A percentile compares a stretch with the other conserved stretches of the same genome.
These are phyloP conservation scores for Nomada fucata DNA, from an alignment of 2,888 invertebrate genomes.

Conservation along the genomic window DNA sequence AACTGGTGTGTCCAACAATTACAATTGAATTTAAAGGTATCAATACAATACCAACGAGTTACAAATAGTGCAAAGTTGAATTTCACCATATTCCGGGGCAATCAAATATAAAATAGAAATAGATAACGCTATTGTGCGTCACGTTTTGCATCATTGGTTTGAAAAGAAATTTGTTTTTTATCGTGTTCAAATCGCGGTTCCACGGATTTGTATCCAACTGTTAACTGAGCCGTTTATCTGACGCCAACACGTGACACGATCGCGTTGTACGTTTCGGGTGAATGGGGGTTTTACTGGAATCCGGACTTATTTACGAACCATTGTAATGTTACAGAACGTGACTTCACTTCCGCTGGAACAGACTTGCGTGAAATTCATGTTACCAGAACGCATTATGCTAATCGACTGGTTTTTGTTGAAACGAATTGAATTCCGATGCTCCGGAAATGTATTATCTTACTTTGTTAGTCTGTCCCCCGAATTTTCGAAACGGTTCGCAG, in stretches of 20 bases:
- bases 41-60: too few species aligned
- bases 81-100: too few species aligned
- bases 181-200: slow-evolving; percentile 16
- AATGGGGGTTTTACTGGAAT: slow-evolving; percentile 57
- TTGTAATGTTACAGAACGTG: slow-evolving; percentile 62
- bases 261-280: slow-evolving; percentile 51
- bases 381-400: slow-evolving; percentile 58
- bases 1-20: too few species aligned
- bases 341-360: slow-evolving; percentile 57
- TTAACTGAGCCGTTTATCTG: slow-evolving; percentile 55
- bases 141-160: background rate
- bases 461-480: background rate
- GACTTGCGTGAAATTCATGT: slow-evolving; percentile 58
- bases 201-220: slow-evolving; percentile 26
- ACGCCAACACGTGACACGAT: slow-evolving; percentile 53
- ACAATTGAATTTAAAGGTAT: too few species aligned
- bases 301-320: slow-evolving; percentile 67
- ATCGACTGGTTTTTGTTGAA: slow-evolving; percentile 33
- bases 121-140: too few species aligned
- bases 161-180: slow-evolving; percentile 10
- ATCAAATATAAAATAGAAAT: too few species aligned
- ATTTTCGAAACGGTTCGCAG: background rate
- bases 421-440: slow-evolving; percentile 29
- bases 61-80: too few species aligned
- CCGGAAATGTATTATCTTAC: slow-evolving; percentile 1